Conservation (phyloP, 2,113 vertebrate genomes). For the Lanius ludovicianus region DNA sequence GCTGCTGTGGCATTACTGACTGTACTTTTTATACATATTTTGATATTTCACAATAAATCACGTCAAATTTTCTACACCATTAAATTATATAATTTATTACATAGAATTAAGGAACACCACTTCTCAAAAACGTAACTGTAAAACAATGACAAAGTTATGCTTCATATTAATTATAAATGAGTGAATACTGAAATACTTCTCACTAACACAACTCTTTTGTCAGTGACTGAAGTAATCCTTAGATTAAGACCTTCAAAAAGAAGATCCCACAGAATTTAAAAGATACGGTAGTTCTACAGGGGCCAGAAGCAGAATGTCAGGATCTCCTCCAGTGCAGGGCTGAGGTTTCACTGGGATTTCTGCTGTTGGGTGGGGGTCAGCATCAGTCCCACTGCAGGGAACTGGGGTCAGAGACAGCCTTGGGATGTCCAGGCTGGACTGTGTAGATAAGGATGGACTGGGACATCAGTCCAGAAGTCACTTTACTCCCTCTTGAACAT, state of each 20-base stretch:
- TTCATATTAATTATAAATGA: neutral
- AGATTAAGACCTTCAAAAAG: neutral
- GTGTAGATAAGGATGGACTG: neutral
- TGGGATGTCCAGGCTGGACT: neutral
- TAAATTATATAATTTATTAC: neutral
- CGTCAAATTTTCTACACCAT: neutral
- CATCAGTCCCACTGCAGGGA: neutral
- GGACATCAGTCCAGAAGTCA: neutral
- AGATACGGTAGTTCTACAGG: neutral
- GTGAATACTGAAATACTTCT: neutral
- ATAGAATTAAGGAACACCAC: neutral
- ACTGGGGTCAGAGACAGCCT: neutral
- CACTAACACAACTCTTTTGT: neutral
- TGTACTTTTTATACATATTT: neutral
- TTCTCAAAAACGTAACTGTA: neutral
- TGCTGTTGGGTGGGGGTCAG: neutral
- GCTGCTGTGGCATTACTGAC: neutral
- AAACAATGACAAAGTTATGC: neutral
- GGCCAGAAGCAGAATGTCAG: neutral
- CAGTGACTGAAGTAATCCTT: neutral
- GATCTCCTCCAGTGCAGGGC: neutral
- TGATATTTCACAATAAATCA: neutral
- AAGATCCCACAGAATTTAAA: neutral
- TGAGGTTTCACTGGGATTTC: neutral
- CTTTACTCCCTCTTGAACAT: neutral